Base-by-base conservation (phyloP, 2,888 invertebrate genomes). In the Aphidius colemani region DNA sequence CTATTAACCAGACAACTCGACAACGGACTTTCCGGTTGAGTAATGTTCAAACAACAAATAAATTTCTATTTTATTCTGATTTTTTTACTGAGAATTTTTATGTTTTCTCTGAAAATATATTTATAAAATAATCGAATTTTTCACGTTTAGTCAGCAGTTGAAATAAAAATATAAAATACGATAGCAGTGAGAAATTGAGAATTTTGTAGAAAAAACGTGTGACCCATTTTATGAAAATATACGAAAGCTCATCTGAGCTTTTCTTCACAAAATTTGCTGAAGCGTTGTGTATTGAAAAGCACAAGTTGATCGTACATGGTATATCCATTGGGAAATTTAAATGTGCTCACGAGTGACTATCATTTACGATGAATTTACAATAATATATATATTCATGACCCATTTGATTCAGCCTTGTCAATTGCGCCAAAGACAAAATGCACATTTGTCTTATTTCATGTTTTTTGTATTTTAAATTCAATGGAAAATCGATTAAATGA, bases 281-380 rank as follows among this genome's bases (percentile, higher is more conserved):
- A 55, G 13, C 43, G 44, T 18, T 44, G 13, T 18, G 13, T 18
- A 8, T 63, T 44, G 4, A n/a, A 48, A 30, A 18, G 30, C 53
- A 43, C 59, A 63, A 63, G 53, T 63, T 45, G 53, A 10, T 55
- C 57, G 45, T 57, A 45, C 56, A 30, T 30, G 30, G 13, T 18
- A 18, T 18, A 11, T 51, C 64, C 64, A 56, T 57, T 64, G 64
- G 64, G 64, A 61, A 64, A 64, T 64, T 64, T 64, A 60, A 64
- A 64, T 64, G 64, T 60, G 30, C 56, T 30, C 55, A 53, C 58
- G 53, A 53, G 59, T 40, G 57, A 58, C 18, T 62, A 10, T 45
- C 50, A 56, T 43, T 50, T 49, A n/a, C 11, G 30, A 30, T 30
- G 5, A 51, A 51, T 51, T 40, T n/a, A 51, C 7, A 51, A 50